Base-by-base conservation (phyloP, 1,140 invertebrate species). In the Drosophila teissieri region DNA sequence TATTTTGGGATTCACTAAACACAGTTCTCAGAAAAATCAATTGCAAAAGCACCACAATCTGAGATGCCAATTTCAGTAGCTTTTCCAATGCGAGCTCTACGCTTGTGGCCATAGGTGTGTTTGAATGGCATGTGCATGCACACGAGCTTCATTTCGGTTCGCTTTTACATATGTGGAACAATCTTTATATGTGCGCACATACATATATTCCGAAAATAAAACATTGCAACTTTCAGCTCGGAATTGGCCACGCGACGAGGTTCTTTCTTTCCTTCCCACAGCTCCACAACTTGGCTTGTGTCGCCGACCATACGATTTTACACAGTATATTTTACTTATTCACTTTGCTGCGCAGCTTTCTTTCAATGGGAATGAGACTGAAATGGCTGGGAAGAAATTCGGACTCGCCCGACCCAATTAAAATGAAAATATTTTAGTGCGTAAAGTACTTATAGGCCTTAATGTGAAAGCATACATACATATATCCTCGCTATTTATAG, bases 181-280 rank as follows among this genome's bases (percentile, higher is more conserved):
- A 31, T 65, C 40, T 69, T 46, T 36, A 68, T 62, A 42, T 37
- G 54, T 54, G 64, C 49, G 46, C 24, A 15, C 19, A 24, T 24
- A 67, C 37, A 72, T 76, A 68, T 77, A 69, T 75, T 79, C 83
- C 62, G 48, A 82, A 86, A 88, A 86, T 86, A 86, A 86, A 82
- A 76, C 70, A 82, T 69, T 82, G 79, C 83, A 86, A 79, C 82
- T 86, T 88, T 72, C 54, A 44, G 39, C 54, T 72, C 34, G 65
- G 58, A 74, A 74, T 74, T 73, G 72, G 72, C 69, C 72, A 73
- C 51, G 72, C 63, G 63, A 68, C 62, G 52, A 10, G 12, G 34
- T 62, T 65, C 39, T 34, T 62, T 34, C 40, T 31, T 40, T 67
- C 22, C 10, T 51, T 42, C 39, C 27, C 53, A 44, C 15, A 61